Base-by-base conservation (phyloP, 2,113 vertebrate genomes). In the Phylloscopus whistleri region DNA sequence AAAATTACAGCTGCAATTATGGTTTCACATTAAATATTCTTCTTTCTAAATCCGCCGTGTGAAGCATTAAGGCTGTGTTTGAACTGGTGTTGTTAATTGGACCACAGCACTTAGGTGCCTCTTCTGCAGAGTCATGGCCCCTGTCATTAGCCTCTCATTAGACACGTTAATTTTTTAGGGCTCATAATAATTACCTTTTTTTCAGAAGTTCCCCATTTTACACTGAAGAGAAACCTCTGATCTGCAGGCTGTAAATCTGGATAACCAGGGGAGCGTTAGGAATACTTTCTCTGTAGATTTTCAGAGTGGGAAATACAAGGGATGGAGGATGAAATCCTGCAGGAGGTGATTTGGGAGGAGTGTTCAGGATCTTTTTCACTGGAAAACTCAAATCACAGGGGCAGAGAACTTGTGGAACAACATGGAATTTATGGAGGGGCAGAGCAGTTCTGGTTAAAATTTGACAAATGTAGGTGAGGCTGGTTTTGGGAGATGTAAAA, bases 121-220 rank as follows among this genome's bases (percentile, higher is more conserved):
- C 69, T 62, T 85, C 89, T 91, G 89, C 70, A 73, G 58, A 92
- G 81, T 76, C 87, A 30, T 56, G 89, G 87, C 92, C 95, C 30
- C 4, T 89, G 86, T 89, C 84, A 85, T 96, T 96, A 96, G 93
- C 87, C 90, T 87, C 95, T 93, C 87, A 83, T 96, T 97, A 97
- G 81, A 72, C 70, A 56, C 19, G 31, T 89, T 95, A 95, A 95
- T 95, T 96, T 96, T 94, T 94, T 89, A 94, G 92, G 95, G 72
- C 66, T 80, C 53, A 20, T 76, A 37, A 64, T 85, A 95, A 95
- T 94, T 87, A 79, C 70, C 23, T 94, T 87, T 95, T 95, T 76
- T 90, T 83, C 55, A 87, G 89, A 68, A 87, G 91, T 89, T 93
- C 31, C 37, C 33, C n/a, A 6, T 89, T 84, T 84, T 75, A 72